phyloP scores from a whole-genome alignment of 2,797 vertebrate species.

The Argentina silus region DNA sequence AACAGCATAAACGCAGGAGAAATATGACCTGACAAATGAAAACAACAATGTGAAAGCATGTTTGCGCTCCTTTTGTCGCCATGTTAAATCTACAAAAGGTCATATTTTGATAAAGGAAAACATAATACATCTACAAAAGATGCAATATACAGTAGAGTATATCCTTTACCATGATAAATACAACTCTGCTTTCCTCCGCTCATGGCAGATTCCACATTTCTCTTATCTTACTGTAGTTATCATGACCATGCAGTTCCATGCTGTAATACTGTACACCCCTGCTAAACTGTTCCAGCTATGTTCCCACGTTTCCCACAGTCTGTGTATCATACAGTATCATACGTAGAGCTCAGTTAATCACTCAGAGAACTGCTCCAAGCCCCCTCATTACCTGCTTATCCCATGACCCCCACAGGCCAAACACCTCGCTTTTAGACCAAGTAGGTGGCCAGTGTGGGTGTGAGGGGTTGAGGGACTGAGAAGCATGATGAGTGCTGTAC shows the following conservation, averaged over 20 bases:
- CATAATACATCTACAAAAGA: not conserved
- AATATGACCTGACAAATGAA: not conserved
- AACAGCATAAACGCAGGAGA: not conserved
- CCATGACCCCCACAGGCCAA: conserved; percentile 24
- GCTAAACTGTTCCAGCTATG: not conserved
- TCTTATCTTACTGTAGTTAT: too few species aligned
- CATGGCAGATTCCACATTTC: too few species aligned
- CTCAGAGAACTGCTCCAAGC: conserved; percentile 2
- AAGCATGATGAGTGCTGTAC: not conserved
- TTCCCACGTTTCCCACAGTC: not conserved
- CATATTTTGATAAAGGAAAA: too few species aligned
- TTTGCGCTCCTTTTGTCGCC: not conserved
- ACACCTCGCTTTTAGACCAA: not conserved
- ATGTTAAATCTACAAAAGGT: not conserved
- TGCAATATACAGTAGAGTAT: not conserved
- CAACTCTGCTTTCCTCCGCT: too few species aligned
- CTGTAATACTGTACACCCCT: too few species aligned
- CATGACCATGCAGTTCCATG: too few species aligned
- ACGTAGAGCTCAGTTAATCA: not conserved
- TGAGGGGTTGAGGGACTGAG: not conserved
- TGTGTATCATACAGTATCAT: not conserved
- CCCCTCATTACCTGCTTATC: conserved; percentile 29
- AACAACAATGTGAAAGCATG: not conserved
- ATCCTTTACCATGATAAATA: too few species aligned
- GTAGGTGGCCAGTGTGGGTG: not conserved